Percentiles rank a stretch among this genome's conserved stretches.
Conservation (phyloP, 2,888 invertebrate species). For the Stenodera caucasica region DNA sequence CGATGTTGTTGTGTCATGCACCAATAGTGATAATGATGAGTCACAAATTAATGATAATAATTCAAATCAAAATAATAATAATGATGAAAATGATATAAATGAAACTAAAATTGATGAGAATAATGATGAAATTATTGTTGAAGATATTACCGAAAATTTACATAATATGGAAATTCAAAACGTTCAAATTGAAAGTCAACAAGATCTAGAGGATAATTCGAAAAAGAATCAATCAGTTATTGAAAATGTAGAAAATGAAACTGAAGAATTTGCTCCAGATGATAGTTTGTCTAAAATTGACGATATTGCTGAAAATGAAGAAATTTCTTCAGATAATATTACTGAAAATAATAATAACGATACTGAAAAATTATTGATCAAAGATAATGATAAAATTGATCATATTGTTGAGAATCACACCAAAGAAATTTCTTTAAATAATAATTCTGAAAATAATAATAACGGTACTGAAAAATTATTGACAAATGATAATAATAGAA, state of each 20-base stretch:
- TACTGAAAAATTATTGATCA: too few relatives aligned
- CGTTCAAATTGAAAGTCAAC: not conserved
- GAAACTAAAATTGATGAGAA: constrained; percentile 1
- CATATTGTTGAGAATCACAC: not conserved
- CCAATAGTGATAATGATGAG: constrained; percentile 12
- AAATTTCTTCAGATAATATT: too few relatives aligned
- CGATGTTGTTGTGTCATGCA: constrained; percentile 25
- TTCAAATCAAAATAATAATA: constrained; percentile 3
- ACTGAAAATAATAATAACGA: too few relatives aligned
- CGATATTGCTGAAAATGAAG: too few relatives aligned
- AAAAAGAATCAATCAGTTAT: not conserved
- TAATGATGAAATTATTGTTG: constrained; percentile 7
- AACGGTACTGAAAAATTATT: not conserved
- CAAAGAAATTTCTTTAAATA: not conserved
- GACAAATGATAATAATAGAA: not conserved
- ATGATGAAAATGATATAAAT: not conserved
- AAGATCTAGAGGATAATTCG: not conserved
- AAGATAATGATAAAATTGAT: not conserved
- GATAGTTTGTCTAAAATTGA: not conserved
- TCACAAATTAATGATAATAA: not conserved
- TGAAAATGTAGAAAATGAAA: not conserved
- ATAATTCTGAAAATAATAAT: not conserved
- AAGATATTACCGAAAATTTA: constrained; percentile 10
- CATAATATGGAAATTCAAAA: not conserved
- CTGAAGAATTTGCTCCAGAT: not conserved